Base-by-base conservation (phyloP, 2,797 vertebrate species). In the Pteronotus mesoamericanus region DNA sequence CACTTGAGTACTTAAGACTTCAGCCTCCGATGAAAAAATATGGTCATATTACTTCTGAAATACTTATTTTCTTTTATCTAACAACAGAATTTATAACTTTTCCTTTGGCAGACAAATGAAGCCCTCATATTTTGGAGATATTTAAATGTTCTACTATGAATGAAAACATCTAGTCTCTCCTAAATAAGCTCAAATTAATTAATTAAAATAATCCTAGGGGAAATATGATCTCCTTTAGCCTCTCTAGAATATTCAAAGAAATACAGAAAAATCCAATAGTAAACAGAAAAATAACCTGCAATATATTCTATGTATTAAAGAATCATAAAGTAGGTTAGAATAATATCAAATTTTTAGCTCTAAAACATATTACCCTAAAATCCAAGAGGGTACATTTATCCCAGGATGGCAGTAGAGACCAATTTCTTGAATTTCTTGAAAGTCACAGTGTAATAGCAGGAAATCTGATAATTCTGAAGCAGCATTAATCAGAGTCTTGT, bases 321-420 rank as follows among this genome's bases (percentile, higher is more conserved):
- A 88, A 74, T 29, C 77, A 89, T 21, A 61, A 51, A 87, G 57
- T 66, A 80, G 21, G 19, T 87, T 80, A 85, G 1, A 75, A 32
- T 86, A 46, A 46, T 53, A 82, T 5, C n/a, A 44, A 95, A 3
- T 2, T n/a, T 59, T 84, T 21, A 51, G 42, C 18, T 93, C 22
- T 87, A 95, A 91, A 95, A 93, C 87, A 10, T 42, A 84, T 98
- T 99, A 99, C 99, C 99, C 99, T 79, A 99, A 97, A 95, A 99
- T 99, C 99, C 99, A 99, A 64, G 99, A 99, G 0, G 99, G 99
- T 19, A 99, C 92, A 22, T 99, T 98, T 95, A 99, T 95, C 42
- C 99, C 99, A 22, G 99, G 98, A 8, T 97, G 96, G 94, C 99
- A 99, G 92, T 98, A 99, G 57, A 99, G 98, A 7, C 99, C 99